These are phyloP conservation scores for Allophyes oxyacanthae DNA, from an alignment of 2,888 invertebrate genomes.

Conservation along the genomic window DNA sequence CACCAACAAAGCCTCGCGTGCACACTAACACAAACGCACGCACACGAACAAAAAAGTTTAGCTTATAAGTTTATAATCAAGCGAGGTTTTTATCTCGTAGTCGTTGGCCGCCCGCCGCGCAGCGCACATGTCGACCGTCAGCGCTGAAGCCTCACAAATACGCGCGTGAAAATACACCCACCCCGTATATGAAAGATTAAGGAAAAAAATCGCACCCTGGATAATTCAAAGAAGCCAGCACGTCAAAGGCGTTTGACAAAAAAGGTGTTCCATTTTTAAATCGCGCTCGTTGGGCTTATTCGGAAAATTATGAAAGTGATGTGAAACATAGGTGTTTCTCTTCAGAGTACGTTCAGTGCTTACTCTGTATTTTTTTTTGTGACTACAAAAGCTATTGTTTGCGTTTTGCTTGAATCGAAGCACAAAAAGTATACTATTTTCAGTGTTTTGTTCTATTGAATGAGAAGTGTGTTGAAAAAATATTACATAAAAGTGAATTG, in stretches of 20 bases:
- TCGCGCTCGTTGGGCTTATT: slow-evolving; percentile 70
- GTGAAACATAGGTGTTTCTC: slow-evolving; percentile 82
- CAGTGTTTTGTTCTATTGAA: slow-evolving; percentile 85
- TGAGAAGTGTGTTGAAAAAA: slow-evolving; percentile 83
- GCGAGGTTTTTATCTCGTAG: slow-evolving; percentile 89
- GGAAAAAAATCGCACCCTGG: slow-evolving; percentile 65
- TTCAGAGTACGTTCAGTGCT: slow-evolving; percentile 76
- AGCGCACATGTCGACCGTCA: slow-evolving; percentile 80
- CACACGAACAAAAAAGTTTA: slow-evolving; percentile 87
- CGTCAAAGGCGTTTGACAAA: slow-evolving; percentile 74
- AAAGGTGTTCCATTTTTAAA: slow-evolving; percentile 77
- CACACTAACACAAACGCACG: slow-evolving; percentile 79
- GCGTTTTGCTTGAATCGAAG: slow-evolving; percentile 71
- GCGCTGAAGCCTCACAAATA: slow-evolving; percentile 74
- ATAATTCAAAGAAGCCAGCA: slow-evolving; percentile 68
- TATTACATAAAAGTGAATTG: slow-evolving; percentile 87
- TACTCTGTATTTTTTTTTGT: slow-evolving; percentile 77
- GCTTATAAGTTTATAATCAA: slow-evolving; percentile 89
- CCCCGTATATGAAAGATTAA: slow-evolving; percentile 72
- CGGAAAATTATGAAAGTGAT: slow-evolving; percentile 86
- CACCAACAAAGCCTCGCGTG: slow-evolving; percentile 80
- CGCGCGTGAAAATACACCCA: slow-evolving; percentile 79
- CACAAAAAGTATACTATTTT: slow-evolving; percentile 80
- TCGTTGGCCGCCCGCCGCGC: slow-evolving; percentile 84
- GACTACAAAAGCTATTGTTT: slow-evolving; percentile 87